A percentile compares a stretch with the other conserved stretches of the same genome.
phyloP scores from a whole-genome alignment of 2,113 vertebrate species.

The Poecile atricapillus region DNA sequence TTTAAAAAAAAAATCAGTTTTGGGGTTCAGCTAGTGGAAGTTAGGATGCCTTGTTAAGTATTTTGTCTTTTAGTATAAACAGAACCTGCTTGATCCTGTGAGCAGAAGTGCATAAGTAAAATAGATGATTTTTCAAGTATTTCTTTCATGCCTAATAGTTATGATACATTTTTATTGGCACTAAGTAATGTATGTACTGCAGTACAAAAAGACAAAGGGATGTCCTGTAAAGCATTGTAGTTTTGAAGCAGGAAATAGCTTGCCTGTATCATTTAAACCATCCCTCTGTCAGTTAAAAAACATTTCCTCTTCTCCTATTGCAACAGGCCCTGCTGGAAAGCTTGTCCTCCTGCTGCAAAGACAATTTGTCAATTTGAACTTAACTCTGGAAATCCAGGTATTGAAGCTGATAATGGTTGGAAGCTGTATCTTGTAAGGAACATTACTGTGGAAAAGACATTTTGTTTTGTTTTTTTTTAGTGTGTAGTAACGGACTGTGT shows the following conservation, averaged over 20 bases:
- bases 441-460: background rate
- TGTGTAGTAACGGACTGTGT: background rate
- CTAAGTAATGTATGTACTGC: background rate
- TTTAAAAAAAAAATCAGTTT: background rate
- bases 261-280: background rate
- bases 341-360: background rate
- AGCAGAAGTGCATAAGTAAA: background rate
- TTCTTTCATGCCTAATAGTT: background rate
- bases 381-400: background rate
- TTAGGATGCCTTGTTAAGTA: rapidly evolving
- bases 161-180: background rate
- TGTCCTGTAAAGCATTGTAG: background rate
- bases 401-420: background rate
- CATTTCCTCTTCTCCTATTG: no score
- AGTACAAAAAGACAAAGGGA: background rate
- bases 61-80: background rate
- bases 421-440: background rate
- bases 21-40: background rate
- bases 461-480: background rate
- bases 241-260: background rate
- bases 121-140: background rate
- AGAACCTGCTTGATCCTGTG: background rate
- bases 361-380: background rate
- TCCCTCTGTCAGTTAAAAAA: background rate
- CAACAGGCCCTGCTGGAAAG: background rate